Conservation (phyloP, 2,888 invertebrate species). For the Scaptodrosophila latifasciaeformis region DNA sequence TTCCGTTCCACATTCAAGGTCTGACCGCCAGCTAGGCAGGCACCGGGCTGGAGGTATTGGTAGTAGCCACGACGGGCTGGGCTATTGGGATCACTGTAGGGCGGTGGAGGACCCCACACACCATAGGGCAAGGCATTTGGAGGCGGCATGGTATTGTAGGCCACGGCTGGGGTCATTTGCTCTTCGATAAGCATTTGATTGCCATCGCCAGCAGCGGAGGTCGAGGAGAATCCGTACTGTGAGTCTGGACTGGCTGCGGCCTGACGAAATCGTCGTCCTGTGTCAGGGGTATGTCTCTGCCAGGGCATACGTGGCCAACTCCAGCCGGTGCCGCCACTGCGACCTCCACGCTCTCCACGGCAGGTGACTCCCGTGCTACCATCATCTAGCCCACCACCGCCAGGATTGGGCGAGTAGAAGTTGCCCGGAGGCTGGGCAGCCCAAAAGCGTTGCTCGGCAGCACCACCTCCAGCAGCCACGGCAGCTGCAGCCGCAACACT, state of each 20-base stretch:
- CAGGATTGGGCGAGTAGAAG: slow-evolving; percentile 89
- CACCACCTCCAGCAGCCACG: slow-evolving; percentile 74
- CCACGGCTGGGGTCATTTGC: slow-evolving; percentile 31
- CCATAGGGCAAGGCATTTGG: slow-evolving; percentile 77
- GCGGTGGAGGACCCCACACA: slow-evolving; percentile 92
- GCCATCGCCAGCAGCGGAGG: slow-evolving; percentile 52
- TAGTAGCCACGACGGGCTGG: slow-evolving; percentile 78
- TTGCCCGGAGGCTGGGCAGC: slow-evolving; percentile 80
- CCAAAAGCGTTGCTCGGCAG: slow-evolving; percentile 77
- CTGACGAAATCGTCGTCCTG: slow-evolving; percentile 76
- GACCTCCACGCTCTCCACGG: slow-evolving; percentile 64
- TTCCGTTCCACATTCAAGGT: slow-evolving; percentile 13
- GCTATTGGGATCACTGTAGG: slow-evolving; percentile 88
- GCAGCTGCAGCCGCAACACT: slow-evolving; percentile 51
- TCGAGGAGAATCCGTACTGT: slow-evolving; percentile 84
- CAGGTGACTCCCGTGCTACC: slow-evolving; percentile 38
- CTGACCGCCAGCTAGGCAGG: slow-evolving; percentile 44
- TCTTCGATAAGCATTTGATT: slow-evolving; percentile 65
- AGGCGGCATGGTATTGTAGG: slow-evolving; percentile 76
- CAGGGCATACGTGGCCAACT: slow-evolving; percentile 85
- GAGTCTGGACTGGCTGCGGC: slow-evolving; percentile 85
- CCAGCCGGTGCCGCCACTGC: slow-evolving; percentile 76
- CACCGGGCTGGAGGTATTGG: slow-evolving; percentile 67
- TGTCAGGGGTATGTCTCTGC: slow-evolving; percentile 78
- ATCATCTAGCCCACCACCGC: slow-evolving; percentile 75